Base-by-base conservation (phyloP, 1,140 invertebrate genomes). In the Meteorus sp. region DNA sequence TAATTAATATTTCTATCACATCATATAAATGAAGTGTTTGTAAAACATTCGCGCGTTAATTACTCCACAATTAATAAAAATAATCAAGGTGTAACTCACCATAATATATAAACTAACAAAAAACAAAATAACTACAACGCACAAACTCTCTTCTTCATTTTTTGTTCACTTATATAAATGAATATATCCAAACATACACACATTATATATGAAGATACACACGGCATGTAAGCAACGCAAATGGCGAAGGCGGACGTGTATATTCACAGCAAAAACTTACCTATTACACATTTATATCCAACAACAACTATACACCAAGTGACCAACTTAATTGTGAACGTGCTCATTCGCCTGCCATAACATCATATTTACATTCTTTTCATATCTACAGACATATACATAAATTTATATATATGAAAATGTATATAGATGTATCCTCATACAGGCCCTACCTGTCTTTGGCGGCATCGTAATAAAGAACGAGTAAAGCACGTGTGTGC, bases 181-280 rank as follows among this genome's bases (percentile, higher is more conserved):
- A n/a, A n/a, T n/a, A n/a, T n/a, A n/a, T n/a, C n/a, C n/a, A n/a
- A n/a, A n/a, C n/a, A n/a, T n/a, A n/a, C n/a, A n/a, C n/a, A n/a
- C n/a, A n/a, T n/a, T n/a, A n/a, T n/a, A n/a, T n/a, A n/a, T 54
- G n/a, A 33, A 60, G 54, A 60, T 41, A 53, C 52, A 25, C 39
- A 45, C 22, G 41, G 50, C 59, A 59, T 59, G 60, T 60, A 59
- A 62, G 55, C 62, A 61, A 60, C 54, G 62, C 59, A 62, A 61
- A 66, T 61, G 59, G 59, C 27, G 53, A n/a, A 63, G 45, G 59
- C 41, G 53, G 54, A 61, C 48, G 48, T 51, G 29, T n/a, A n/a
- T n/a, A n/a, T n/a, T n/a, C n/a, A 9, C 27, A 13, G 35, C 13
- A 39, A 39, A 39, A 39, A 39, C 8, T 7, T 15, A 3, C 35